Evolutionary conservation across 2,797 vertebrate genomes (phyloP).

Genomic region (Poeciliopsis gracilis): DNA sequence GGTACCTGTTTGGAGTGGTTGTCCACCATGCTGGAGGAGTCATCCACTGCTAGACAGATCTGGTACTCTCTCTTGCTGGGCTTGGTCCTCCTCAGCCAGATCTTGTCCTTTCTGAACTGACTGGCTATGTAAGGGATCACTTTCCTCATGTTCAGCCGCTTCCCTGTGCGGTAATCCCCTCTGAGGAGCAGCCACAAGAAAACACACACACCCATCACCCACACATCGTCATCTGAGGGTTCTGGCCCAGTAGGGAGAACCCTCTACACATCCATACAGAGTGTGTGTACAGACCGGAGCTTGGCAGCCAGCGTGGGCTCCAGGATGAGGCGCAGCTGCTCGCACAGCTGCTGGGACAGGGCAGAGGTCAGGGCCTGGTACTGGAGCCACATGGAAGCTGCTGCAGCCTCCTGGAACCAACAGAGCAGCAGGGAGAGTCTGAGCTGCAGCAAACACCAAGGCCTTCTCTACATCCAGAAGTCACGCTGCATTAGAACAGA

Average conservation of each 20-base stretch:
- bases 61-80: constrained; percentile 97
- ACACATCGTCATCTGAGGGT: neutral
- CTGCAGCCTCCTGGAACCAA: constrained; percentile 85
- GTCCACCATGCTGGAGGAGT: constrained; percentile 98
- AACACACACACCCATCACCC: neutral
- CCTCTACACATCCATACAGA: neutral
- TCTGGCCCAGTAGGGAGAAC: neutral
- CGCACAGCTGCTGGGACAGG: constrained; percentile 96
- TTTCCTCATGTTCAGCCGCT: constrained; percentile 97
- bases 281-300: constrained; percentile 84
- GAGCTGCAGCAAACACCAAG: too few species aligned
- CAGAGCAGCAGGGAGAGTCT: neutral
- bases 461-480: too few species aligned
- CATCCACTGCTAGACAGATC: constrained; percentile 96
- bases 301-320: constrained; percentile 96
- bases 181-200: constrained; percentile 66
- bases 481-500: too few species aligned
- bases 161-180: constrained; percentile 96
- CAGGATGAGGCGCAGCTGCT: constrained; percentile 94
- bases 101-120: constrained; percentile 98
- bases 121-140: constrained; percentile 98
- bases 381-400: constrained; percentile 92
- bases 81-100: constrained; percentile 97
- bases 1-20: constrained; percentile 97
- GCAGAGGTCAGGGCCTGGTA: constrained; percentile 90